Evolutionary conservation across 2,797 vertebrate genomes (phyloP), one percentile per base, ranked within the genome.

Genomic region (Lithobates sylvaticus): DNA sequence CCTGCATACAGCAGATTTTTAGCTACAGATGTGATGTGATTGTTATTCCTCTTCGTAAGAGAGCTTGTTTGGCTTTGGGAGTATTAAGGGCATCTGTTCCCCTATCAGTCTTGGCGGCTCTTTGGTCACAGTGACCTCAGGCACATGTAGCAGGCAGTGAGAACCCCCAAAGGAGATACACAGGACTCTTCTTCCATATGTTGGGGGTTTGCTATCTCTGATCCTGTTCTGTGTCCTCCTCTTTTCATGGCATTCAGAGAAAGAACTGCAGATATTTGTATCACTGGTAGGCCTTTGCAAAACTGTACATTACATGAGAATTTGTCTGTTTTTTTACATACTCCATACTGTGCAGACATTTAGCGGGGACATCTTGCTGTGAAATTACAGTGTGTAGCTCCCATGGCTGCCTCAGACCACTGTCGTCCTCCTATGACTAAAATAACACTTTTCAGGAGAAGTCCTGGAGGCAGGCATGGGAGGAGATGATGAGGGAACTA

Each of bases 71-170:
- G 23, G 79, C 80, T 72, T 32, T 65, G 74, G 85, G 79, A 83
- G 39, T 27, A 71, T 81, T 72, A n/a, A 34, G 82, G 85, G 72
- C 86, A 89, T 88, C 82, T 89, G 78, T 88, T 88, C 64, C 27
- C 47, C 12, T 79, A 58, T 77, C 73, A 39, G 44, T 54, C 84
- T 68, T 86, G 81, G 81, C 54, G 79, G 87, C 81, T 73, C 23
- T 88, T 36, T 74, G 47, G 70, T 47, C 61, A 26, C 80, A 71
- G 54, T 64, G 54, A 67, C 65, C 65, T 18, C 26, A 29, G 27
- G 27, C 26, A 12, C 65, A 27, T 67, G 26, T 67, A 67, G 13
- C 10, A 67, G n/a, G 26, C 58, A 32, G 75, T 39, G n/a, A 85
- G 23, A 18, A 50, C 32, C 70, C 76, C 23, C 68, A 10, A 9